Conservation (phyloP, 2,113 vertebrate genomes). For the Pao palembangensis region DNA sequence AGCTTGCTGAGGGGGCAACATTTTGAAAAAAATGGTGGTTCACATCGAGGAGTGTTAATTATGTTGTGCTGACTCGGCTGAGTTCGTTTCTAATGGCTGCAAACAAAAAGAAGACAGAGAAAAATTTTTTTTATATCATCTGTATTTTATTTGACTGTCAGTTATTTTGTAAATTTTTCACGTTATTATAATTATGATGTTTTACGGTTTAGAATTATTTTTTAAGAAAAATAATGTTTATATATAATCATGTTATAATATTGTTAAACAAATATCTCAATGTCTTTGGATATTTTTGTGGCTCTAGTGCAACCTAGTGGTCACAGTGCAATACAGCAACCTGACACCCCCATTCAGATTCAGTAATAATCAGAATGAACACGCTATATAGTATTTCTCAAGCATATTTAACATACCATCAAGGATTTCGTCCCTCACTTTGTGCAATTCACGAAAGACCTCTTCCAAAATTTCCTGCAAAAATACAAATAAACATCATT, state of each 20-base stretch:
- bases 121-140: not conserved
- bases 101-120: constrained; percentile 26
- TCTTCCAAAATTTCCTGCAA: constrained; percentile 96
- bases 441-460: constrained; percentile 96
- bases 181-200: too few species aligned
- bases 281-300: not conserved
- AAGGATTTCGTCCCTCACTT: constrained; percentile 98
- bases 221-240: too few species aligned
- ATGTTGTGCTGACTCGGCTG: constrained; percentile 95
- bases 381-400: not conserved
- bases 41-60: constrained; percentile 61
- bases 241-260: too few species aligned
- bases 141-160: too few species aligned
- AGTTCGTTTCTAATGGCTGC: constrained; percentile 98
- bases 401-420: constrained; percentile 79
- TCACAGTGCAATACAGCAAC: constrained; percentile 8
- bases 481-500: constrained; percentile 3
- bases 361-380: not conserved
- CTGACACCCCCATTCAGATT: not conserved
- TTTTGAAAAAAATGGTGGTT: constrained; percentile 48
- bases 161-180: too few species aligned
- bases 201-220: too few species aligned
- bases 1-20: constrained; percentile 54
- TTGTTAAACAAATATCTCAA: not conserved
- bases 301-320: constrained; percentile 54